Evolutionary conservation across 2,797 vertebrate genomes (phyloP).

Genomic region (Phalloptychus januarius): DNA sequence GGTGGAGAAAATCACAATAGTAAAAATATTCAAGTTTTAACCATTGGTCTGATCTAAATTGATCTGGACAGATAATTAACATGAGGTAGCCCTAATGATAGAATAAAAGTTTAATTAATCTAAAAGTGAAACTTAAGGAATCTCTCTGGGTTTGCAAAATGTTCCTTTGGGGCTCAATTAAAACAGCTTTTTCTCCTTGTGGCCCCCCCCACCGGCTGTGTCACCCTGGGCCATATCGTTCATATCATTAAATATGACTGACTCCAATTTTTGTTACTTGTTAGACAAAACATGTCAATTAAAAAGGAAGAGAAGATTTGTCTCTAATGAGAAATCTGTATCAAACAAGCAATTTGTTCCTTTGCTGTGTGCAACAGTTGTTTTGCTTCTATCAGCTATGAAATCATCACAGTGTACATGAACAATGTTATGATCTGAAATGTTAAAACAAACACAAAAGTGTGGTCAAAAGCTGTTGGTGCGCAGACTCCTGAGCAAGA

Average conservation of each 20-base stretch:
- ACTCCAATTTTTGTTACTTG: not conserved
- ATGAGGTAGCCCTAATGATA: not conserved
- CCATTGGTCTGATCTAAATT: not conserved
- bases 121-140: not conserved
- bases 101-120: not conserved
- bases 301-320: constrained; percentile 23
- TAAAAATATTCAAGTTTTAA: not conserved
- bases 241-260: not conserved
- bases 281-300: constrained; percentile 4
- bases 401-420: constrained; percentile 9
- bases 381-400: constrained; percentile 15
- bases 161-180: not conserved
- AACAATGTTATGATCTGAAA: constrained; percentile 16
- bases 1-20: not conserved
- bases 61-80: not conserved
- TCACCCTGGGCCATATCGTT: not conserved
- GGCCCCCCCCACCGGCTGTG: not conserved
- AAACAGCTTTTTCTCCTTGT: not conserved
- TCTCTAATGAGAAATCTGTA: constrained; percentile 43
- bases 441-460: constrained; percentile 16
- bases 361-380: constrained; percentile 15
- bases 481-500: constrained; percentile 1
- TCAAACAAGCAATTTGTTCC: constrained; percentile 28
- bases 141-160: not conserved
- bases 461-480: constrained; percentile 11